Evolutionary conservation across 2,113 vertebrate genomes (phyloP).

Genomic region (Oreochromis aureus): DNA sequence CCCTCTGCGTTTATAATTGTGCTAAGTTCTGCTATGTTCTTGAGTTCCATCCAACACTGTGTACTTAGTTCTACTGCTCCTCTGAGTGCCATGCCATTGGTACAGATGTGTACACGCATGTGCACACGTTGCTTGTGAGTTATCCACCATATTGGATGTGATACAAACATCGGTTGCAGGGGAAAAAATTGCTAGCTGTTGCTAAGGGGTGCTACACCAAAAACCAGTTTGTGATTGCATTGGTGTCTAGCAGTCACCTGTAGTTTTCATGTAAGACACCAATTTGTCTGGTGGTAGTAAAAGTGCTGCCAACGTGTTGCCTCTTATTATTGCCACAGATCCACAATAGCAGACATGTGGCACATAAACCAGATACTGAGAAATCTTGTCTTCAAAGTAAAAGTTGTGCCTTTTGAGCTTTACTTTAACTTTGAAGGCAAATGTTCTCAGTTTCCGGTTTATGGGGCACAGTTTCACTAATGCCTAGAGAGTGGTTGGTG

Average conservation of each 20-base stretch:
- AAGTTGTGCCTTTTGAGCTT: neutral
- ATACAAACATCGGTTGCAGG: neutral
- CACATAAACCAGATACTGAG: neutral
- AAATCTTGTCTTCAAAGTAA: neutral
- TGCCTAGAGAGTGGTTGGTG: neutral
- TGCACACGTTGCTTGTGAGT: neutral
- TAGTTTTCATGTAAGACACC: neutral
- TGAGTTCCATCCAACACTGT: neutral
- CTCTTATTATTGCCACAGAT: neutral
- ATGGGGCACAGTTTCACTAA: neutral
- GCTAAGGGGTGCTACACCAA: neutral
- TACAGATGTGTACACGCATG: neutral
- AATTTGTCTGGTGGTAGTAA: neutral
- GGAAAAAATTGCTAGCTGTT: neutral
- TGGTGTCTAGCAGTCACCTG: neutral
- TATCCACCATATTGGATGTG: neutral
- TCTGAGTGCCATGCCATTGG: neutral
- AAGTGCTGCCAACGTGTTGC: neutral
- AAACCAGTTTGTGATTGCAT: neutral
- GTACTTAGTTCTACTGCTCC: neutral
- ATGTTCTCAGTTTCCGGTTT: neutral
- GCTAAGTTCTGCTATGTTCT: neutral
- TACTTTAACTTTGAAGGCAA: neutral
- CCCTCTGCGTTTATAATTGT: neutral
- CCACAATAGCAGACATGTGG: neutral